Evolutionary conservation across 2,113 vertebrate species (phyloP), one percentile per base, ranked within the genome.

Genomic region (Mus pahari): DNA sequence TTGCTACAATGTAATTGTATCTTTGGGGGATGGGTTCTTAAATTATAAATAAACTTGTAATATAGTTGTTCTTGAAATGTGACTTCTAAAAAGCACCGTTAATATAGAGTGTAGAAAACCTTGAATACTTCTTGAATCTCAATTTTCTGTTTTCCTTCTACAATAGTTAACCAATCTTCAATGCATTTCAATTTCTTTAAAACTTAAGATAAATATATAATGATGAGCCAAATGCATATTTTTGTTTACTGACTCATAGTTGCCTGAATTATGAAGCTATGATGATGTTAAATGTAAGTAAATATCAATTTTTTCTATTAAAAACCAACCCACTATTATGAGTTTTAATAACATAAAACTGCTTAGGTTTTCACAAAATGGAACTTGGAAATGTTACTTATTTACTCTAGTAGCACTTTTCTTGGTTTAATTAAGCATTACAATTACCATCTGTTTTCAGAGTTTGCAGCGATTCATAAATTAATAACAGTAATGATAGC

Each of bases 381-480:
- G 45, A 93, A 95, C 86, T 97, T 78, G 60, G 64, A 94, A 89
- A 89, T 92, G 96, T 94, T 96, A 88, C 90, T 97, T 96, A 95
- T 94, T 94, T 95, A 92, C 33, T 94, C 73, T 95, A 55, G 71
- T 94, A 97, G 62, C 62, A 96, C 86, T 96, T 96, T 87, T 91
- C 89, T 53, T 96, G n/a, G 93, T 96, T 97, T 97, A 97, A 97
- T 97, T 98, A 97, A 97, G 95, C 94, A 96, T 86, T 94, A 53
- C 77, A 92, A 94, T 96, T 95, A 81, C 66, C 94, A 97, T 96
- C 60, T 94, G 91, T 97, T 92, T 95, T 92, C 62, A 93, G 89
- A 94, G 66, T 96, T 94, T 96, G n/a, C 7, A 20, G 10, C 73
- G 79, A 94, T 89, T 97, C 92, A 95, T 96, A 97, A 97, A 97